These are phyloP conservation scores for Tipula lateralis DNA, from an alignment of 2,888 invertebrate species.

Conservation along the genomic window DNA sequence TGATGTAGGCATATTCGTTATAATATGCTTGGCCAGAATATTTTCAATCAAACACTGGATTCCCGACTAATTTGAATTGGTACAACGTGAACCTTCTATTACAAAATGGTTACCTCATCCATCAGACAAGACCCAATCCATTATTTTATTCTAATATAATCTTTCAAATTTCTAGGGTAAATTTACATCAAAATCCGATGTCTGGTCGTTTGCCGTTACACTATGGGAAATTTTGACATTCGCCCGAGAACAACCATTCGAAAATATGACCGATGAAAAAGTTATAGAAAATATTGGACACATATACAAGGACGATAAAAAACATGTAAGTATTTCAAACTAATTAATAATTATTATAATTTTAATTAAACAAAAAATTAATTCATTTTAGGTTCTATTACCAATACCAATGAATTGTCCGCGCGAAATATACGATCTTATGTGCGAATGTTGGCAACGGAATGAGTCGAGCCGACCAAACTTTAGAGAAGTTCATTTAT, in stretches of 20 bases:
- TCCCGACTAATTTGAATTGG: too few relatives aligned
- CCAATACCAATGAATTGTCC: constrained; percentile 72
- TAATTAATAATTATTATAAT: constrained; percentile 34
- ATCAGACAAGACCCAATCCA: too few relatives aligned
- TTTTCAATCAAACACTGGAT: too few relatives aligned
- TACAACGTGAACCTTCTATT: too few relatives aligned
- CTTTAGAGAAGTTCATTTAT: constrained; percentile 80
- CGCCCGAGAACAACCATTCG: constrained; percentile 77
- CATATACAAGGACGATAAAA: constrained; percentile 68
- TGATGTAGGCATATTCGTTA: too few relatives aligned
- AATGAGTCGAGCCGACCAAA: constrained; percentile 71
- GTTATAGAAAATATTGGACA: constrained; percentile 78
- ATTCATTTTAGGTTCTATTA: constrained; percentile 51
- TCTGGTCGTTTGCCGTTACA: constrained; percentile 84
- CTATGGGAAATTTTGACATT: constrained; percentile 83
- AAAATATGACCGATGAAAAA: constrained; percentile 71
- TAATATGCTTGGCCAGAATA: too few relatives aligned
- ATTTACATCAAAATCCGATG: constrained; percentile 78
- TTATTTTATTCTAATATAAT: too few relatives aligned
- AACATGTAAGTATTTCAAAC: constrained; percentile 54
- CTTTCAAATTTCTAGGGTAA: constrained; percentile 58
- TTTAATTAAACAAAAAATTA: background rate
- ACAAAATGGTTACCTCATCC: too few relatives aligned
- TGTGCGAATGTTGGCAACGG: constrained; percentile 82
- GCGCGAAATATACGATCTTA: constrained; percentile 78